These are phyloP conservation scores for Sylvicola fuscatus DNA, from an alignment of 2,888 invertebrate genomes.

Conservation along the genomic window DNA sequence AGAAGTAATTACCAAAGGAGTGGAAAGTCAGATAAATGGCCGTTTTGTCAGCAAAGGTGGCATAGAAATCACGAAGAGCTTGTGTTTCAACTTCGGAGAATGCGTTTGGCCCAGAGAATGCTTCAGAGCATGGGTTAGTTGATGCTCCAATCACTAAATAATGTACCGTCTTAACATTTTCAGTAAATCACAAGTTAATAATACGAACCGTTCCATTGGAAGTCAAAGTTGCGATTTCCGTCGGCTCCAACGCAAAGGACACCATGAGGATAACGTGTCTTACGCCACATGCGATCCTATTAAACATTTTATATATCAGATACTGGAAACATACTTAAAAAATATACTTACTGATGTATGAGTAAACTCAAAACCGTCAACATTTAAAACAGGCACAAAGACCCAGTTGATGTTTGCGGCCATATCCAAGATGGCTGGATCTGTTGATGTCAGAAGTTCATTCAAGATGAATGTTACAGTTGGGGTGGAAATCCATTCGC, in stretches of 20 bases:
- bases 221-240: slow-evolving; percentile 59
- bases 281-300: slow-evolving; percentile 47
- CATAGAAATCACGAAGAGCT: slow-evolving; percentile 31
- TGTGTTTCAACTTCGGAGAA: slow-evolving; percentile 51
- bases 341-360: slow-evolving; percentile 32
- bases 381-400: slow-evolving; percentile 48
- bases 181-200: slow-evolving; percentile 6
- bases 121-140: slow-evolving; percentile 33
- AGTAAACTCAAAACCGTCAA: slow-evolving; percentile 50
- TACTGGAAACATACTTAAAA: too few relatives aligned
- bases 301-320: too few relatives aligned
- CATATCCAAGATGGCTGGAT: slow-evolving; percentile 31
- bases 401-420: slow-evolving; percentile 54
- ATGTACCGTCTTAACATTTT: neutral
- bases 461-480: slow-evolving; percentile 48
- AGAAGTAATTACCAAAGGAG: slow-evolving; percentile 46
- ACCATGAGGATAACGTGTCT: slow-evolving; percentile 33
- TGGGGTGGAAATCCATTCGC: slow-evolving; percentile 57
- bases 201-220: slow-evolving; percentile 38
- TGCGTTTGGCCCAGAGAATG: slow-evolving; percentile 40
- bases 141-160: slow-evolving; percentile 32
- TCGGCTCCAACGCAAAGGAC: slow-evolving; percentile 39
- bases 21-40: slow-evolving; percentile 50
- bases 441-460: slow-evolving; percentile 37
- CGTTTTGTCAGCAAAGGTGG: slow-evolving; percentile 27